Conservation (phyloP, 2,888 invertebrate genomes). For the Pyrrhosoma nymphula region DNA sequence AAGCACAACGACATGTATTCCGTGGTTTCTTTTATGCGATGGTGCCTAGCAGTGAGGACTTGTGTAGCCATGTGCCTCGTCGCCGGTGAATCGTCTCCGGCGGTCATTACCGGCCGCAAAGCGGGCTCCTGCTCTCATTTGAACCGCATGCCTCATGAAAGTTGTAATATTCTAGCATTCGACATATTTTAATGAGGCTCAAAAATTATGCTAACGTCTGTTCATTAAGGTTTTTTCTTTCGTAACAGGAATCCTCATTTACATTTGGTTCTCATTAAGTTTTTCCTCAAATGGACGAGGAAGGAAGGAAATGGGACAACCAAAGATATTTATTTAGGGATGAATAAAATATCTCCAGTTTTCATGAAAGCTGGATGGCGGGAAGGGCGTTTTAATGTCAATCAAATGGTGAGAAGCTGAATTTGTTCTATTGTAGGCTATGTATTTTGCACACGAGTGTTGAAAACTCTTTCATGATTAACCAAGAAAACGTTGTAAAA, state of each 20-base stretch:
- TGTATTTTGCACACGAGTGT: too few relatives aligned
- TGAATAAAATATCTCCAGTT: too few relatives aligned
- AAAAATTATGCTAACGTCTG: neutral
- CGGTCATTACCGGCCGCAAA: neutral
- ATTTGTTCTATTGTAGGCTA: too few relatives aligned
- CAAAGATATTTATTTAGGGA: too few relatives aligned
- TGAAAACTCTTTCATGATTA: too few relatives aligned
- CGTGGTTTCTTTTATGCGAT: neutral
- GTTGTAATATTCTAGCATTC: neutral
- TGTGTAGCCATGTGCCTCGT: neutral
- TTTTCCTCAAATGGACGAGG: neutral
- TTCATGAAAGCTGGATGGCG: too few relatives aligned
- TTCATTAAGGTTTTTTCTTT: neutral
- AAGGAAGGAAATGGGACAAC: neutral
- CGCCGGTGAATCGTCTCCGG: neutral
- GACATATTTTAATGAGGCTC: neutral
- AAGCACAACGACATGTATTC: neutral
- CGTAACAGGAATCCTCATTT: neutral
- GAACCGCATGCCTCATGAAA: neutral
- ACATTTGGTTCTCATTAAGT: neutral
- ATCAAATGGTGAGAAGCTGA: too few relatives aligned
- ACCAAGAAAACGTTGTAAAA: too few relatives aligned
- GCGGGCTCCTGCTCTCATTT: neutral
- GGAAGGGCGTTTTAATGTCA: too few relatives aligned
- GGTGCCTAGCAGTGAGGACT: neutral